Evolutionary conservation across 1,140 invertebrate genomes (phyloP).

Genomic region (Acromyrmex charruanus): DNA sequence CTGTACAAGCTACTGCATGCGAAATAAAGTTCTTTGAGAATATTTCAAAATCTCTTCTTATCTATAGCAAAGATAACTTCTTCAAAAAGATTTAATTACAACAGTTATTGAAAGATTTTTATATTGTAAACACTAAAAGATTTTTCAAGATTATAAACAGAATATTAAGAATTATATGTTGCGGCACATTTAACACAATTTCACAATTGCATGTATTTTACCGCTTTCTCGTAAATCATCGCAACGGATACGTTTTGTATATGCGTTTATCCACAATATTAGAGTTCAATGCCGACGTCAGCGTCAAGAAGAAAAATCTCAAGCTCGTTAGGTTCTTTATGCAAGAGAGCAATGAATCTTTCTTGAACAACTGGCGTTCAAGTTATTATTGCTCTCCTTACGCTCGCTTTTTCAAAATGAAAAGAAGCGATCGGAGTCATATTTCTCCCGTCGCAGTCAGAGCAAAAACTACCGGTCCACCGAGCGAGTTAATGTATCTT

Average conservation of each 20-base stretch:
- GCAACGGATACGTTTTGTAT: conserved; percentile 2
- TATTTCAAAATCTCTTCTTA: background rate
- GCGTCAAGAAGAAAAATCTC: conserved; percentile 12
- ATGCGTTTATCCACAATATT: conserved; percentile 2
- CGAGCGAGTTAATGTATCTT: conserved; percentile 51
- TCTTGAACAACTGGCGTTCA: conserved; percentile 29
- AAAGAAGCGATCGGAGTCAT: conserved; percentile 28
- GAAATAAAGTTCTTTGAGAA: background rate
- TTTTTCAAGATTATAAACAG: background rate
- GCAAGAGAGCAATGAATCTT: conserved; percentile 56
- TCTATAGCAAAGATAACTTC: background rate
- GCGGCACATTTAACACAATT: conserved; percentile 7
- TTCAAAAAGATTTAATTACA: background rate
- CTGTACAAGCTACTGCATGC: background rate
- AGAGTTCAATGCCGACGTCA: conserved; percentile 24
- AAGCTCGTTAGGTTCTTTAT: conserved; percentile 47
- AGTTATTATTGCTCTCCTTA: conserved; percentile 45
- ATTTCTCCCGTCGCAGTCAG: conserved; percentile 48
- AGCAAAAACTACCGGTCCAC: conserved; percentile 40
- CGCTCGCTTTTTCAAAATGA: conserved; percentile 20
- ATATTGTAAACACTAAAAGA: background rate
- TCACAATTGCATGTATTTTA: background rate
- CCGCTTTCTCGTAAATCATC: conserved; percentile 17
- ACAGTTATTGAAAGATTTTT: background rate
- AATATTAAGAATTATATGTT: background rate